phyloP scores from a whole-genome alignment of 2,888 invertebrate species.

The Isoperla grammatica region DNA sequence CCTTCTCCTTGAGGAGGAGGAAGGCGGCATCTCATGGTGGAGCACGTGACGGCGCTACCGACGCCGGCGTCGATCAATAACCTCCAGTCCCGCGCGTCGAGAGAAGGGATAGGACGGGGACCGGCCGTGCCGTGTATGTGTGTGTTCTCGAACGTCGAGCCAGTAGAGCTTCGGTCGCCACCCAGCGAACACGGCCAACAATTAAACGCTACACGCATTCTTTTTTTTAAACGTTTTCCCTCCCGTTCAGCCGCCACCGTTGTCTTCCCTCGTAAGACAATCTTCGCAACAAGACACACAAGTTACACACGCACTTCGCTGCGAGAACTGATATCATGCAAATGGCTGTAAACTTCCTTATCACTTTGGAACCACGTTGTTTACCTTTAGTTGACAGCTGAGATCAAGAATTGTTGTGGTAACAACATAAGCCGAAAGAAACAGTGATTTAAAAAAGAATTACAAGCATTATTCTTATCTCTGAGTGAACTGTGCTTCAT shows the following conservation, averaged over 20 bases:
- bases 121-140: no score
- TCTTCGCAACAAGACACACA: no score
- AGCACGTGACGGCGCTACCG: conserved; percentile 12
- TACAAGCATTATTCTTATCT: conserved; percentile 9
- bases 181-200: no score
- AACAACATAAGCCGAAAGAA: background rate
- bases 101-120: no score
- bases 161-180: no score
- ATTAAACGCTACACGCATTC: no score
- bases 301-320: background rate
- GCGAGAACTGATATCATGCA: no score
- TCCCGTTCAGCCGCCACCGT: no score
- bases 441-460: background rate
- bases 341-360: background rate
- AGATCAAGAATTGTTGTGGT: background rate
- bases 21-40: background rate
- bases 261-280: no score
- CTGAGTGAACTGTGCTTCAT: conserved; percentile 3
- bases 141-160: no score
- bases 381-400: conserved; percentile 5
- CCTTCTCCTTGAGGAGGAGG: no score
- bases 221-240: no score
- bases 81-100: background rate
- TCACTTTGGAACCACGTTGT: conserved; percentile 7
- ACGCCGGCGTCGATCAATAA: conserved; percentile 7